Percentiles rank a stretch among this genome's conserved stretches.
Evolutionary conservation across 2,113 vertebrate species (phyloP).

Genomic region (Cyrtonyx montezumae): DNA sequence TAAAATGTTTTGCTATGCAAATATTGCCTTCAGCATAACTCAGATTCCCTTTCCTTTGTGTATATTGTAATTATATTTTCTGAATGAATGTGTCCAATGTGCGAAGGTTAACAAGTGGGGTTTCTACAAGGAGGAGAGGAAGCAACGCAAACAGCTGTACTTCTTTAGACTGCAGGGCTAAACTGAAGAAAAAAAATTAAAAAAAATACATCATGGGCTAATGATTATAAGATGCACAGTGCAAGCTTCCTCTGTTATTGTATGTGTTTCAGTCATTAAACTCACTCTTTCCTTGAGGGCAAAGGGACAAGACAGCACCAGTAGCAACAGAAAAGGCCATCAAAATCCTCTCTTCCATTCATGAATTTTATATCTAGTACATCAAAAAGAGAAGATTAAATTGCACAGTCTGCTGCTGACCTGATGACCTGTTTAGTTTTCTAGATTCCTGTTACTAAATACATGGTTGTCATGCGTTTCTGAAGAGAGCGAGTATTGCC

Average conservation of each 20-base stretch:
- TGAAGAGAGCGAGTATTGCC: background rate
- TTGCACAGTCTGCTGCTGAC: background rate
- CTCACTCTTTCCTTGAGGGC: background rate
- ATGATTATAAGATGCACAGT: background rate
- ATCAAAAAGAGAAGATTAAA: background rate
- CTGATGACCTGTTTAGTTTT: background rate
- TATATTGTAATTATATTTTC: background rate
- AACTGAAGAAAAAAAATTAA: background rate
- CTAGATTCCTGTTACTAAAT: background rate
- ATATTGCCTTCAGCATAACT: background rate
- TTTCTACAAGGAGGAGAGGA: rapidly evolving
- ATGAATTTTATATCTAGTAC: background rate
- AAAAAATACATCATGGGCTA: background rate
- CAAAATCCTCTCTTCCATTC: background rate
- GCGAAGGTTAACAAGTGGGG: rapidly evolving
- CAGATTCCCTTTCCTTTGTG: background rate
- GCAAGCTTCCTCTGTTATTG: background rate
- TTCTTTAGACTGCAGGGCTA: background rate
- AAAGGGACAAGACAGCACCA: background rate
- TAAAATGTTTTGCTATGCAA: background rate
- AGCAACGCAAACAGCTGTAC: background rate
- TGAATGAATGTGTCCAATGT: background rate
- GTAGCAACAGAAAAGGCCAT: background rate
- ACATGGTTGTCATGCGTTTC: background rate
- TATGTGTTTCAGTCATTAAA: background rate